These are phyloP conservation scores for Nowickia ferox DNA, from an alignment of 2,888 invertebrate species.

Conservation along the genomic window DNA sequence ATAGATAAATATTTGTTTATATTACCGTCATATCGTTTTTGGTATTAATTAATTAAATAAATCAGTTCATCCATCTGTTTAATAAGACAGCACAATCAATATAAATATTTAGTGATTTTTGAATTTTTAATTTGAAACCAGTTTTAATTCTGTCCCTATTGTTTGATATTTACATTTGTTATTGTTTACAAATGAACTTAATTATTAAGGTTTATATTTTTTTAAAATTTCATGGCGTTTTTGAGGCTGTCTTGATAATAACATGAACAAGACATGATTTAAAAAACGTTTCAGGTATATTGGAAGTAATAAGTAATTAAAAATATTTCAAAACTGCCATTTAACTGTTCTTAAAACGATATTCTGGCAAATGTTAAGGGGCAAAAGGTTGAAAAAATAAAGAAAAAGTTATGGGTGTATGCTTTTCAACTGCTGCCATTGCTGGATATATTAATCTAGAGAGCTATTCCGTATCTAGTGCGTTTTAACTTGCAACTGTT, in stretches of 20 bases:
- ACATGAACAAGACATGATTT: constrained; percentile 7
- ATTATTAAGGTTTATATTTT: neutral
- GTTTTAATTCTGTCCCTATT: neutral
- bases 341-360: neutral
- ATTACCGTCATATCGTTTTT: neutral
- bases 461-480: too few species aligned
- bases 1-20: too few species aligned
- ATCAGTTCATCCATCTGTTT: constrained; percentile 17
- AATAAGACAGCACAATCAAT: neutral
- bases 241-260: neutral
- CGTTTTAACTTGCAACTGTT: too few species aligned
- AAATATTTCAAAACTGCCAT: neutral
- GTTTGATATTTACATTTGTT: neutral
- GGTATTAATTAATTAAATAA: constrained; percentile 16
- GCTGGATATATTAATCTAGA: too few species aligned
- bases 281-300: constrained; percentile 2
- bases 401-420: neutral
- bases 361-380: neutral
- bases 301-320: neutral
- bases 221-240: neutral
- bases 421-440: neutral
- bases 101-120: neutral
- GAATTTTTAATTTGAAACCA: neutral
- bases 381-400: neutral
- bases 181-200: constrained; percentile 10